Conservation (phyloP, 2,113 vertebrate genomes). For the Anolis carolinensis region DNA sequence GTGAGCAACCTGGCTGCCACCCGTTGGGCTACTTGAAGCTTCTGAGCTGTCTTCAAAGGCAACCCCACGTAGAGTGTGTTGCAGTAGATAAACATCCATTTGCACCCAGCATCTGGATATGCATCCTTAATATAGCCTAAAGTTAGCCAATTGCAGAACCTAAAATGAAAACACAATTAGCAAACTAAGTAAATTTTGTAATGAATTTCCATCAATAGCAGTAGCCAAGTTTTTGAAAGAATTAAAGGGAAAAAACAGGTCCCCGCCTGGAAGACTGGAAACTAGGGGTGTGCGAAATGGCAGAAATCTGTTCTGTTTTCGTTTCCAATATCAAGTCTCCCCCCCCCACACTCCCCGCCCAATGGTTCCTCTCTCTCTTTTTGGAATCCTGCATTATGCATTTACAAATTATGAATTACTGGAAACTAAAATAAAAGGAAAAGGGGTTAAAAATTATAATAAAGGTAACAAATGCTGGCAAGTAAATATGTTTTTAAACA, state of each 20-base stretch:
- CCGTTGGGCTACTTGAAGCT: no score
- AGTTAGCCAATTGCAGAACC: neutral
- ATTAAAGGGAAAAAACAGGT: neutral
- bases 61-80: no score
- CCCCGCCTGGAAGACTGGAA: neutral
- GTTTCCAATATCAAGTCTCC: no score
- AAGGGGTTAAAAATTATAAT: neutral
- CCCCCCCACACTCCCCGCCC: no score
- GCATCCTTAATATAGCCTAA: neutral
- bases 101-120: neutral
- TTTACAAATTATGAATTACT: no score
- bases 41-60: no score
- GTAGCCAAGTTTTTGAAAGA: neutral
- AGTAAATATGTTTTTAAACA: neutral
- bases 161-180: neutral
- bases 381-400: no score
- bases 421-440: no score
- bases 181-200: neutral
- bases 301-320: no score
- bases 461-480: neutral
- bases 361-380: no score
- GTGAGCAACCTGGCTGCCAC: no score
- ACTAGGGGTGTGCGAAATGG: no score
- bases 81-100: neutral
- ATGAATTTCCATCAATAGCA: neutral